Evolutionary conservation across 2,888 invertebrate species (phyloP), one percentile per base, ranked within the genome.

Genomic region (Gortyna flavago): DNA sequence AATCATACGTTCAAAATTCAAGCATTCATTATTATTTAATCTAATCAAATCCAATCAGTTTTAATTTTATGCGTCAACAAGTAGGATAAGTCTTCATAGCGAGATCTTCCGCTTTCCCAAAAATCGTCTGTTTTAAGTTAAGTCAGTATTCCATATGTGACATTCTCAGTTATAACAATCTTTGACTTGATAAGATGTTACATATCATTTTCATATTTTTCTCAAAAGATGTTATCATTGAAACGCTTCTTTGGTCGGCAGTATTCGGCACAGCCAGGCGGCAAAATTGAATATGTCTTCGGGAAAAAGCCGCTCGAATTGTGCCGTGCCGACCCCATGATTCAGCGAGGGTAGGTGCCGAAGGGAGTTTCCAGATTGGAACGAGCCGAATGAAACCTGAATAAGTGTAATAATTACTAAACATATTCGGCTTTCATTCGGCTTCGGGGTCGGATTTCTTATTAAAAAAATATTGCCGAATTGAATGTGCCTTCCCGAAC

Each of bases 131-230:
- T n/a, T n/a, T n/a, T n/a, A n/a, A n/a, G n/a, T n/a, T n/a, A n/a
- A n/a, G n/a, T n/a, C n/a, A n/a, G n/a, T n/a, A n/a, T n/a, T n/a
- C n/a, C n/a, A n/a, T 35, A 41, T 35, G 13, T 51, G 44, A 64
- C 64, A 48, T 54, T 44, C 54, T 48, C 21, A 59, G 0, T 21
- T n/a, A n/a, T 38, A 38, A 38, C 13, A 32, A 38, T 32, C 11
- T 81, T 41, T 61, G 35, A 62, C 61, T 61, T 35, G 2, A 6
- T 38, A 51, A 75, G 25, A 62, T 25, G 41, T 38, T 18, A 41
- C 32, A 57, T n/a, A n/a, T 32, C 21, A 29, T 54, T 16, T 41
- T 25, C 21, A 38, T 29, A 5, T 35, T 66, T 44, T 54, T 64
- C 11, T 41, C 0, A 32, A 18, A 59, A 35, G 16, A 44, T 25